These are phyloP conservation scores for Dendrolimus kikuchii DNA, from an alignment of 1,140 invertebrate genomes.

Conservation along the genomic window DNA sequence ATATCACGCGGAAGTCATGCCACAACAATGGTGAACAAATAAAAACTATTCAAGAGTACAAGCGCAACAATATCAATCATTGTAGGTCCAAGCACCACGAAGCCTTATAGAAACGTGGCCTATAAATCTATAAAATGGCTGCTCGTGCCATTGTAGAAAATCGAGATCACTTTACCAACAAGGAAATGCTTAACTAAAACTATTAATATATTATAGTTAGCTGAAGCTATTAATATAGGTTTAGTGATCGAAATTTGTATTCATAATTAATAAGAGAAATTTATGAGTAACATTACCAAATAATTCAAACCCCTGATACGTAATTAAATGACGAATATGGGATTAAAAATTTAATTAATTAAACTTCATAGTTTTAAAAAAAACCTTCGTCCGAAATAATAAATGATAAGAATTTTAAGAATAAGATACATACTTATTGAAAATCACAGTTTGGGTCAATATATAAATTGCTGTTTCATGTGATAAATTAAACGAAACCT, in stretches of 20 bases:
- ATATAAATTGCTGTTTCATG: too few species aligned
- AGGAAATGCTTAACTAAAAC: slow-evolving; percentile 5
- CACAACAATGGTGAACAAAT: too few species aligned
- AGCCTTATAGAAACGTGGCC: slow-evolving; percentile 40
- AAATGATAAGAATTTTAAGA: too few species aligned
- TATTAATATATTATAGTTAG: slow-evolving; percentile 5
- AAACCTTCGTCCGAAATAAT: too few species aligned
- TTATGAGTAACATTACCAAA: not conserved
- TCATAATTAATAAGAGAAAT: slow-evolving; percentile 9
- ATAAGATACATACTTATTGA: too few species aligned
- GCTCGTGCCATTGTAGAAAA: slow-evolving; percentile 20
- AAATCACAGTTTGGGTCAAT: too few species aligned
- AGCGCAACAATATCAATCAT: slow-evolving; percentile 20
- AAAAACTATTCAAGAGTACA: slow-evolving; percentile 14
- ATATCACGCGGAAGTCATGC: too few species aligned
- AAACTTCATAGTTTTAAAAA: too few species aligned
- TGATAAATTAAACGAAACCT: too few species aligned
- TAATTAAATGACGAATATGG: too few species aligned
- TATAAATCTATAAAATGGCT: slow-evolving; percentile 29
- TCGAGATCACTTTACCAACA: slow-evolving; percentile 32
- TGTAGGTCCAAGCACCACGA: slow-evolving; percentile 15
- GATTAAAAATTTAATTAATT: too few species aligned
- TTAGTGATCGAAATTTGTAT: not conserved
- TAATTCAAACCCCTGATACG: too few species aligned
- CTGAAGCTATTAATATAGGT: not conserved